These are phyloP conservation scores for Willisornis vidua DNA, from an alignment of 2,113 vertebrate genomes.

Conservation along the genomic window DNA sequence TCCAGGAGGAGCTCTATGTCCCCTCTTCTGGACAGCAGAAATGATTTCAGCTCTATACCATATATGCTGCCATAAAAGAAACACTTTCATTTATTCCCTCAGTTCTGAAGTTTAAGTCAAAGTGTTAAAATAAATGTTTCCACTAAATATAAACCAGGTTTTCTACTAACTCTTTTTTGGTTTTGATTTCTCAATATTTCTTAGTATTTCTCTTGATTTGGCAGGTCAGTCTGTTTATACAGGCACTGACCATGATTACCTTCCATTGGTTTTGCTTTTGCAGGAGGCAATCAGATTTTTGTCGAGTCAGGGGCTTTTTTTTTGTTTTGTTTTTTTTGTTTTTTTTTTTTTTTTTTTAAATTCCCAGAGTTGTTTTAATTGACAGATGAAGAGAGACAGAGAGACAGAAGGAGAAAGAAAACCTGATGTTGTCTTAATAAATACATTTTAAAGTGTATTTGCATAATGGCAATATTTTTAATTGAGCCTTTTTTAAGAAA, in stretches of 20 bases:
- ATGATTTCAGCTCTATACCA: background rate
- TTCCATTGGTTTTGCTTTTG: background rate
- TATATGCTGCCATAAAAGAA: background rate
- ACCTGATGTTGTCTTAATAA: background rate
- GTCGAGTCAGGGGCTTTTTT: background rate
- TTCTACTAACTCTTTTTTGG: slow-evolving; percentile 21
- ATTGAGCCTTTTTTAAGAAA: background rate
- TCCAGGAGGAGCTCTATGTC: background rate
- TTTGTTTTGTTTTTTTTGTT: background rate
- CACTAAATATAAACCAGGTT: slow-evolving; percentile 27
- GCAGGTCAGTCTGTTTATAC: background rate
- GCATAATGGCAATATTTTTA: background rate
- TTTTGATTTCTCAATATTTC: slow-evolving; percentile 37
- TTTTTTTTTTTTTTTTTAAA: background rate
- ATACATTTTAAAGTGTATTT: background rate
- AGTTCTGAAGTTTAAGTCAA: slow-evolving; percentile 9
- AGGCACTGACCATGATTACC: background rate
- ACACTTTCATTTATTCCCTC: background rate
- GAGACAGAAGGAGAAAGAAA: background rate
- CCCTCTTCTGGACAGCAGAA: background rate
- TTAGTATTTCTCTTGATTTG: slow-evolving; percentile 54
- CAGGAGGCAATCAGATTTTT: background rate
- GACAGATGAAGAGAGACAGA: background rate
- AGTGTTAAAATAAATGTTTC: slow-evolving; percentile 24
- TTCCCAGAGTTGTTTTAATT: background rate